Evolutionary conservation across 2,797 vertebrate genomes (phyloP).

Genomic region (Siniperca scherzeri): DNA sequence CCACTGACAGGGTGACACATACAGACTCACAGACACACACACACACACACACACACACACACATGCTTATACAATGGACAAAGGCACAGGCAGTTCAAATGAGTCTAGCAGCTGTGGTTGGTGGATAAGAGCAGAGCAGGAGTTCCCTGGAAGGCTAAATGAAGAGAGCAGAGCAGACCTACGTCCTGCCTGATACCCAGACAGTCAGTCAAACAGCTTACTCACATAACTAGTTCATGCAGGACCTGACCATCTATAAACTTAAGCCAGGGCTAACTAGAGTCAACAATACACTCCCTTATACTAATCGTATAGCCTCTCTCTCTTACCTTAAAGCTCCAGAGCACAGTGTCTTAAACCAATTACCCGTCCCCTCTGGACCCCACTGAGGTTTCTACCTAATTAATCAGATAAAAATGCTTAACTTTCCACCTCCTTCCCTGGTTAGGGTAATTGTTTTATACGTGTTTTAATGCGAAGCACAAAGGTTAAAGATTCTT

Average conservation of each 20-base stretch:
- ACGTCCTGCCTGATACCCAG: conserved; percentile 70
- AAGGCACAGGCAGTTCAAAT: conserved; percentile 78
- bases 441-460: conserved; percentile 21
- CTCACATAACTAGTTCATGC: conserved; percentile 19
- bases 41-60: conserved; percentile 40
- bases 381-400: conserved; percentile 25
- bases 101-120: conserved; percentile 78
- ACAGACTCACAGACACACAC: conserved; percentile 51
- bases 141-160: conserved; percentile 70
- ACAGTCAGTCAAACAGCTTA: conserved; percentile 30
- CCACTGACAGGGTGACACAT: conserved; percentile 52
- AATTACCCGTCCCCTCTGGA: conserved; percentile 32
- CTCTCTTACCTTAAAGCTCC: conserved; percentile 8
- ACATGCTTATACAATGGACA: conserved; percentile 73
- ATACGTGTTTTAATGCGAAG: background rate
- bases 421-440: conserved; percentile 24
- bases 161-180: conserved; percentile 70
- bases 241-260: conserved; percentile 43
- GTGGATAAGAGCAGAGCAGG: conserved; percentile 70
- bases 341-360: conserved; percentile 35
- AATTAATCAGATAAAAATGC: conserved; percentile 49
- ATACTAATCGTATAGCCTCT: background rate
- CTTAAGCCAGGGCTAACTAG: background rate
- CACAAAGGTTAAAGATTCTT: conserved; percentile 10
- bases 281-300: conserved; percentile 22